Percentiles rank a stretch among this genome's conserved stretches.
phyloP scores from a whole-genome alignment of 2,797 vertebrate species.

The Anniella stebbinsi region DNA sequence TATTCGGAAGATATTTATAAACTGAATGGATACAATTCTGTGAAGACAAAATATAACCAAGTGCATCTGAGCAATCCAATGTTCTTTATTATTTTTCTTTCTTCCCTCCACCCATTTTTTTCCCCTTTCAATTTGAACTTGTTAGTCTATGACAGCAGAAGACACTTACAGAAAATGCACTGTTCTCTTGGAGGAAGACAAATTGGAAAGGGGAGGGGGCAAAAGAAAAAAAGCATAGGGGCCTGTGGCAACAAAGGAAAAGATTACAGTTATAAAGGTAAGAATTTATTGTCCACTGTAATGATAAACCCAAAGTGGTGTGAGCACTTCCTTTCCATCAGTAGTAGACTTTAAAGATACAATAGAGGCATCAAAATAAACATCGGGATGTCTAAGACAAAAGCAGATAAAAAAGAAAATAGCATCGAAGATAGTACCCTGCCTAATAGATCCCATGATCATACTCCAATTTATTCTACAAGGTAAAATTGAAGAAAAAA shows the following conservation, averaged over 20 bases:
- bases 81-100: neutral
- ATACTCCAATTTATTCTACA: neutral
- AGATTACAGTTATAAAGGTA: neutral
- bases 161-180: neutral
- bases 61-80: neutral
- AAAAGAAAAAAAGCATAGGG: neutral
- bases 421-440: neutral
- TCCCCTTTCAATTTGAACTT: constrained; percentile 1
- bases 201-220: neutral
- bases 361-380: neutral
- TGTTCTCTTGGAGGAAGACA: neutral
- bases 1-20: constrained; percentile 9
- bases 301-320: neutral
- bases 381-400: neutral
- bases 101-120: neutral
- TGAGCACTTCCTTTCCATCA: neutral
- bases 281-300: neutral
- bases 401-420: neutral
- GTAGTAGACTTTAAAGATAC: neutral
- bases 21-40: neutral
- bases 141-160: neutral
- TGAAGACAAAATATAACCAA: neutral
- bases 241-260: neutral
- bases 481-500: too few species aligned
- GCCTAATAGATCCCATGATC: neutral